A percentile compares a stretch with the other conserved stretches of the same genome.
Evolutionary conservation across 2,113 vertebrate species (phyloP).

Genomic region (Malaclemys terrapin): DNA sequence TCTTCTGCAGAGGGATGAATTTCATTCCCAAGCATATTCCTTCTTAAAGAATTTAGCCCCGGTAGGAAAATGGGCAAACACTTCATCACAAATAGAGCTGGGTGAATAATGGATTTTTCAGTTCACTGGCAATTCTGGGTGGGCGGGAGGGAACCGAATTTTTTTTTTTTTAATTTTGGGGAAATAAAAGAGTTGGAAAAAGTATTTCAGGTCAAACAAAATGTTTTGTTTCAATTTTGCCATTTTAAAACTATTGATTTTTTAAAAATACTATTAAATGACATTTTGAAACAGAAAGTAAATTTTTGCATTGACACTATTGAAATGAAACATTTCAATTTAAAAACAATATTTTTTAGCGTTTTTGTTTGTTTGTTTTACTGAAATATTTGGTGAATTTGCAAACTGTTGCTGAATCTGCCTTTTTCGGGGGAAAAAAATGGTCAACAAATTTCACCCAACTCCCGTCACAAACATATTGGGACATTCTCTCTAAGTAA

Average conservation of each 20-base stretch:
- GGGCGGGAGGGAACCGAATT: no score
- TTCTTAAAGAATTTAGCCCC: neutral
- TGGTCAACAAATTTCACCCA: neutral
- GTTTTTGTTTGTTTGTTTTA: neutral
- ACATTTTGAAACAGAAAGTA: neutral
- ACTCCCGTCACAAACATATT: neutral
- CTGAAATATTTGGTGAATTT: neutral
- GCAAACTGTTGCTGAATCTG: neutral
- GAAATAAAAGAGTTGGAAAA: neutral
- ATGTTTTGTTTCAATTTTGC: neutral
- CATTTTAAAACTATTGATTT: neutral
- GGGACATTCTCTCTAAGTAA: neutral
- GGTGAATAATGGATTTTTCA: neutral
- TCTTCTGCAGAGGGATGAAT: accelerated
- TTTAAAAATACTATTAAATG: neutral
- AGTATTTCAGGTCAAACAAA: neutral
- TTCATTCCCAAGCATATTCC: neutral
- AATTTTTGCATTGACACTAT: neutral
- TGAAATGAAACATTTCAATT: neutral
- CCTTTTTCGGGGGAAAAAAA: neutral
- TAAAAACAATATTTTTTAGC: neutral
- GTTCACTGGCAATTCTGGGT: neutral
- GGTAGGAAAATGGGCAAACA: neutral
- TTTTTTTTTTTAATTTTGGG: neutral
- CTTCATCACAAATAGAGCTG: neutral